Conservation (phyloP, 2,888 invertebrate genomes). For the Uloborus plumipes region DNA sequence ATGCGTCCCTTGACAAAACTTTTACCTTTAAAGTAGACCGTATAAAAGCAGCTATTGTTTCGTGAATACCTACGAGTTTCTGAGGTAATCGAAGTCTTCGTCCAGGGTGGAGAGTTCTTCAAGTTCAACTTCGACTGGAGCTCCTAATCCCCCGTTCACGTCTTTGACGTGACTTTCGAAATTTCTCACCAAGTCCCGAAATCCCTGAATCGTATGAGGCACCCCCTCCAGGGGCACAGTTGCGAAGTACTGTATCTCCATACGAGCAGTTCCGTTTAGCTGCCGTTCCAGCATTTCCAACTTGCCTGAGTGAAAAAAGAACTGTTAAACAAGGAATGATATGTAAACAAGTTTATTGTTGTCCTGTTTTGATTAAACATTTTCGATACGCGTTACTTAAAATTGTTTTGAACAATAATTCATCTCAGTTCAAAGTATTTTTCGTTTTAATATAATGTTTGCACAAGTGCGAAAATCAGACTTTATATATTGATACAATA, state of each 20-base stretch:
- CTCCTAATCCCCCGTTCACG: slow-evolving; percentile 40
- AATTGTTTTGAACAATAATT: too few relatives aligned
- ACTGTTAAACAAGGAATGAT: too few relatives aligned
- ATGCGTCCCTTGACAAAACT: too few relatives aligned
- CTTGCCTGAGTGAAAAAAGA: slow-evolving; percentile 9
- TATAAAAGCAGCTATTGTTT: too few relatives aligned
- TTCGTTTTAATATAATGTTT: too few relatives aligned
- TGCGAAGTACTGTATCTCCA: slow-evolving; percentile 57
- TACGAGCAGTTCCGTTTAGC: slow-evolving; percentile 25
- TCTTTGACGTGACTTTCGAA: slow-evolving; percentile 48
- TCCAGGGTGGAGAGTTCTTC: slow-evolving; percentile 23
- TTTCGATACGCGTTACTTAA: too few relatives aligned
- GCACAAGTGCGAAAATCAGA: too few relatives aligned
- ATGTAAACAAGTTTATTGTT: too few relatives aligned
- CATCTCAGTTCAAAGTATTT: too few relatives aligned
- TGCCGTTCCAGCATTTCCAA: slow-evolving; percentile 42
- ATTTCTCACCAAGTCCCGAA: slow-evolving; percentile 29
- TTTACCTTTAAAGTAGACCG: too few relatives aligned
- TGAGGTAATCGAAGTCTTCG: slow-evolving; percentile 18
- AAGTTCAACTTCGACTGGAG: slow-evolving; percentile 54
- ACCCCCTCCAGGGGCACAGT: slow-evolving; percentile 54
- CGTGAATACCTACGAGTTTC: slow-evolving; percentile 32
- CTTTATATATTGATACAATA: too few relatives aligned
- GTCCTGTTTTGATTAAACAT: too few relatives aligned
- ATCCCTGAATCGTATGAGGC: slow-evolving; percentile 42